Conservation (phyloP, 1,140 invertebrate genomes). For the Physella acuta region DNA sequence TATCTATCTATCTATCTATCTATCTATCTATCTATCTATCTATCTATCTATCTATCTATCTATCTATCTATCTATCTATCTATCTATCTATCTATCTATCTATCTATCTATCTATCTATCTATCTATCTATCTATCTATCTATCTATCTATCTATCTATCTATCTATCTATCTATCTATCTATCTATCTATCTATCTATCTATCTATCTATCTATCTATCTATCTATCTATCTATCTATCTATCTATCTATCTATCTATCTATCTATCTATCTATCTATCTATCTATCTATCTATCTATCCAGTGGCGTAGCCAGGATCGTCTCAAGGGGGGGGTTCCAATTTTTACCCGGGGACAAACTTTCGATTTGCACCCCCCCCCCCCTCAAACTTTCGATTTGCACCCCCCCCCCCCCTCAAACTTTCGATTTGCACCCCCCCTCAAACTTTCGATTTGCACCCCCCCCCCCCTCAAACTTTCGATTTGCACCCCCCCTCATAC, state of each 20-base stretch:
- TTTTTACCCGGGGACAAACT: too few relatives aligned
- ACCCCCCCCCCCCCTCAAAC: too few relatives aligned
- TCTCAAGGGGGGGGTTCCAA: too few relatives aligned
- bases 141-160: conserved; percentile 1
- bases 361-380: too few relatives aligned
- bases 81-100: conserved; percentile 1
- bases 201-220: conserved; percentile 1
- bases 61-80: conserved; percentile 1
- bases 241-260: conserved; percentile 1
- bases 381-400: too few relatives aligned
- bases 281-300: conserved; percentile 1
- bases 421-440: too few relatives aligned
- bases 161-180: conserved; percentile 1
- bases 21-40: conserved; percentile 1
- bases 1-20: conserved; percentile 1
- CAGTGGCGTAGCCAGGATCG: too few relatives aligned
- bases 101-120: not conserved
- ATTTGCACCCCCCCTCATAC: too few relatives aligned
- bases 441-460: too few relatives aligned
- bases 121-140: not conserved
- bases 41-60: conserved; percentile 1
- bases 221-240: conserved; percentile 1
- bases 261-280: conserved; percentile 1
- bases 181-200: conserved; percentile 1
- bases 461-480: too few relatives aligned